phyloP scores from a whole-genome alignment of 35 echinoderm and acorn worm genomes.

The Chiridota heheva region DNA sequence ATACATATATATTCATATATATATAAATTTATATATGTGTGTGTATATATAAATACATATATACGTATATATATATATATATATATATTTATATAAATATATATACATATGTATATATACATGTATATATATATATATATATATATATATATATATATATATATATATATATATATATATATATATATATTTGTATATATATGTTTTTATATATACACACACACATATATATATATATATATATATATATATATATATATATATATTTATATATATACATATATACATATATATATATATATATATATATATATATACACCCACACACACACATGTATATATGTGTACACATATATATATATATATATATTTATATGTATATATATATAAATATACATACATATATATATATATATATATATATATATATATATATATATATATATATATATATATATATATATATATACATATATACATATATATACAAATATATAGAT shows the following conservation, averaged over 20 bases:
- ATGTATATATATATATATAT: not conserved
- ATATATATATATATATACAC: not conserved
- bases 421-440: not conserved
- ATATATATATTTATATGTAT: not conserved
- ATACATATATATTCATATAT: not conserved
- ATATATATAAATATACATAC: not conserved
- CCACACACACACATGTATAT: not conserved
- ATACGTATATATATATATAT: not conserved
- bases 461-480: not conserved
- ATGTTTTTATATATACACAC: not conserved
- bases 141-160: not conserved
- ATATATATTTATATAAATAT: not conserved
- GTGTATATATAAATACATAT: not conserved
- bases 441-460: not conserved
- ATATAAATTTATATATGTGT: not conserved
- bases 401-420: not conserved
- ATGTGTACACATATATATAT: not conserved
- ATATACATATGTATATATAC: not conserved
- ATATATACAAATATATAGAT: not conserved
- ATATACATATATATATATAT: not conserved
- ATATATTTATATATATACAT: not conserved
- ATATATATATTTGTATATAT: no score
- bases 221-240: not conserved
- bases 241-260: not conserved
- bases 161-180: not conserved